Conservation (phyloP, 2,797 vertebrate species). For the Poeciliopsis presidionis region DNA sequence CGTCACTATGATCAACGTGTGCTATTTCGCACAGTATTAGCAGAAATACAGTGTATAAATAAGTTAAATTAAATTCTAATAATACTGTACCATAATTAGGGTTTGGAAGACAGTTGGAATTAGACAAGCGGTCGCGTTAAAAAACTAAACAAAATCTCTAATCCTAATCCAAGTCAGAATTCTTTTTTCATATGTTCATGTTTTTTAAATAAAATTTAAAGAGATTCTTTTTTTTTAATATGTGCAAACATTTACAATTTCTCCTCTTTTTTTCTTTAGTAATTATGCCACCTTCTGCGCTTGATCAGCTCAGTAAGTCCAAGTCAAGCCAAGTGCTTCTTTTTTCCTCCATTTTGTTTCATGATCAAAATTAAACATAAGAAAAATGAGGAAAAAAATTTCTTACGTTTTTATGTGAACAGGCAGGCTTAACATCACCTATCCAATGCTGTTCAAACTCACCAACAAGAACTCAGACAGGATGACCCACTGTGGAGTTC, state of each 20-base stretch:
- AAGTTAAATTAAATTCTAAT: background rate
- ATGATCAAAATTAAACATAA: background rate
- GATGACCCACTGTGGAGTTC: slow-evolving; percentile 96
- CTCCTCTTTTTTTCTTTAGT: slow-evolving; percentile 76
- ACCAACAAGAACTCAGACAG: slow-evolving; percentile 98
- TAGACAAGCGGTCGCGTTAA: too few species aligned
- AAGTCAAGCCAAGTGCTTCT: slow-evolving; percentile 6
- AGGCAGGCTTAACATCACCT: slow-evolving; percentile 98
- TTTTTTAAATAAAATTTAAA: background rate
- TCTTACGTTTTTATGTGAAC: slow-evolving; percentile 14
- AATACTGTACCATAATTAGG: too few species aligned
- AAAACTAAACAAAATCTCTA: background rate
- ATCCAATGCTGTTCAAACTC: slow-evolving; percentile 98
- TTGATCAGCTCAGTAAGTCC: slow-evolving; percentile 98
- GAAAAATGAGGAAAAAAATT: too few species aligned
- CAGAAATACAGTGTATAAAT: background rate
- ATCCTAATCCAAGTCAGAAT: background rate
- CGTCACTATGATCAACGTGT: background rate
- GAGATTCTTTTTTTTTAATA: background rate
- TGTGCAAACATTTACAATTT: background rate
- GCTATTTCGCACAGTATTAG: background rate
- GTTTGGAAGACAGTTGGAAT: too few species aligned
- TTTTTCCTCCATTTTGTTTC: background rate
- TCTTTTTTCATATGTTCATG: background rate
- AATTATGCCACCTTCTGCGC: slow-evolving; percentile 98